Percentiles rank a stretch among this genome's conserved stretches.
These are phyloP conservation scores for Oithona nana DNA, from an alignment of 2,888 invertebrate species.

Conservation along the genomic window DNA sequence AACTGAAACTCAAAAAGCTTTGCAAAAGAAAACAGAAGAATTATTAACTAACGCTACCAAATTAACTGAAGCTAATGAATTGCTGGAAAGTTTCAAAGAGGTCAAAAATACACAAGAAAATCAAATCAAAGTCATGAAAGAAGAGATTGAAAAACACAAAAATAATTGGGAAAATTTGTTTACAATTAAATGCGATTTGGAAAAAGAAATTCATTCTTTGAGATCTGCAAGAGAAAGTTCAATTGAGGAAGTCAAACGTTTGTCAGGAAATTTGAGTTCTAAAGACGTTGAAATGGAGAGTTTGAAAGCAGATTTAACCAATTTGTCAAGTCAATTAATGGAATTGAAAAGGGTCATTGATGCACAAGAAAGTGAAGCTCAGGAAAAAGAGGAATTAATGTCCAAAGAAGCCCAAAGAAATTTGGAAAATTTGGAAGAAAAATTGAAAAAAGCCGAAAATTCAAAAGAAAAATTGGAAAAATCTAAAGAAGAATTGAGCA, in stretches of 20 bases:
- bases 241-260: constrained; percentile 19
- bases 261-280: constrained; percentile 32
- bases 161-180: constrained; percentile 35
- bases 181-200: constrained; percentile 21
- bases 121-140: background rate
- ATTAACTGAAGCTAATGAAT: constrained; percentile 22
- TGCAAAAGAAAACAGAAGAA: constrained; percentile 5
- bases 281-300: constrained; percentile 5
- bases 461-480: background rate
- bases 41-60: background rate
- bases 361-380: constrained; percentile 10
- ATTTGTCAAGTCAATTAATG: constrained; percentile 26
- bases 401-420: background rate
- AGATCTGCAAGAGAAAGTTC: constrained; percentile 19
- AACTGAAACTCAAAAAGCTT: constrained; percentile 7
- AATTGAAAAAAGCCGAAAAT: background rate
- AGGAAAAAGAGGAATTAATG: constrained; percentile 25
- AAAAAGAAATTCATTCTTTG: constrained; percentile 20
- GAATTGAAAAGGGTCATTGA: constrained; percentile 34
- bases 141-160: constrained; percentile 25
- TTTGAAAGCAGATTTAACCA: constrained; percentile 28
- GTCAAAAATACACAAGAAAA: background rate
- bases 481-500: background rate
- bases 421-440: background rate
- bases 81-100: constrained; percentile 26